Conservation (phyloP, 2,797 vertebrate species). For the Meriones psammophilus region DNA sequence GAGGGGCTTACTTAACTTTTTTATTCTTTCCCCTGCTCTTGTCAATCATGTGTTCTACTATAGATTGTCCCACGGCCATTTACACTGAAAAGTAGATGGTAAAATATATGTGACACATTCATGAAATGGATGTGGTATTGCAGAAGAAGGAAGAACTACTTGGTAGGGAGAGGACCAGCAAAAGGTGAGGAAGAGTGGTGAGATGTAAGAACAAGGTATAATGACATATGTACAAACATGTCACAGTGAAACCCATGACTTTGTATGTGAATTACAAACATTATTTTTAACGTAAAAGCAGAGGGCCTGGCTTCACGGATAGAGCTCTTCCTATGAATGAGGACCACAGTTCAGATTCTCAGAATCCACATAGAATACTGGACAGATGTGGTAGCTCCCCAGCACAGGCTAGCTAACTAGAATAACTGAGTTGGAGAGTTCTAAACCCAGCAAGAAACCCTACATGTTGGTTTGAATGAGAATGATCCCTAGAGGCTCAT, state of each 20-base stretch:
- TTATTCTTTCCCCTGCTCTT: constrained; percentile 88
- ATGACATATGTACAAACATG: neutral
- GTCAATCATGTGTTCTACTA: constrained; percentile 84
- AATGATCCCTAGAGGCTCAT: neutral
- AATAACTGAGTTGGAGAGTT: neutral
- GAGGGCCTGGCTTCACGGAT: neutral
- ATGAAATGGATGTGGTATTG: neutral
- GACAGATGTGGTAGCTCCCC: neutral
- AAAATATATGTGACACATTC: neutral
- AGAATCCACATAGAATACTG: neutral
- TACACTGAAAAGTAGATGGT: constrained; percentile 78
- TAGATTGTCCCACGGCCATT: constrained; percentile 85
- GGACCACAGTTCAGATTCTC: neutral
- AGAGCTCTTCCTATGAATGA: neutral
- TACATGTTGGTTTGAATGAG: neutral
- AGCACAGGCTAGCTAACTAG: neutral
- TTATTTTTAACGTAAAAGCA: constrained; percentile 15
- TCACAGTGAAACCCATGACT: neutral
- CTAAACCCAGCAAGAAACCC: neutral
- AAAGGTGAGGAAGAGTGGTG: neutral
- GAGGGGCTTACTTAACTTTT: constrained; percentile 87
- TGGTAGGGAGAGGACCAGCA: neutral
- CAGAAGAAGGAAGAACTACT: neutral
- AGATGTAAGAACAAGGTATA: neutral
- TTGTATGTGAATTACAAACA: too few species aligned